phyloP scores from a whole-genome alignment of 2,888 invertebrate genomes.

The Flexamia atlantica region DNA sequence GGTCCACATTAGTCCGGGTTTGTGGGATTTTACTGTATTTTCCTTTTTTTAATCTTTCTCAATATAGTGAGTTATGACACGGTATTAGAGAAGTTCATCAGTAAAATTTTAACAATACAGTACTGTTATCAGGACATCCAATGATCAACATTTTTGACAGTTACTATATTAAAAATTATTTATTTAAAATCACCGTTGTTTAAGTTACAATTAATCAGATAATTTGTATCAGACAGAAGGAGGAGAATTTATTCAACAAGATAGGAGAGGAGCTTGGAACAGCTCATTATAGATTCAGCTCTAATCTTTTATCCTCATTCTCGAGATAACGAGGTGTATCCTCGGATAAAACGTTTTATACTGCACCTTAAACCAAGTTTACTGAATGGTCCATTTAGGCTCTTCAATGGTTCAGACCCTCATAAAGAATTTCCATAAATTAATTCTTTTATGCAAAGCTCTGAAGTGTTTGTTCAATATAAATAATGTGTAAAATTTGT shows the following conservation, averaged over 20 bases:
- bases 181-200: too few species aligned
- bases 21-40: too few species aligned
- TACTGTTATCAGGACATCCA: too few species aligned
- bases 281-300: slow-evolving; percentile 24
- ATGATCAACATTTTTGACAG: too few species aligned
- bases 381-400: background rate
- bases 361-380: slow-evolving; percentile 12
- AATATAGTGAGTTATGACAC: too few species aligned
- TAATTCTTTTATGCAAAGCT: background rate
- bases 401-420: background rate
- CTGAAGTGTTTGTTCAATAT: too few species aligned
- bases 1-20: too few species aligned
- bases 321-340: slow-evolving; percentile 16
- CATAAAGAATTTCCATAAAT: slow-evolving; percentile 4
- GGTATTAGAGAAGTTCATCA: too few species aligned
- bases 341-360: slow-evolving; percentile 6
- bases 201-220: background rate
- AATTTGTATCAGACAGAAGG: background rate
- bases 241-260: background rate
- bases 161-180: too few species aligned
- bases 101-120: too few species aligned
- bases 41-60: too few species aligned
- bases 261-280: background rate
- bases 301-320: slow-evolving; percentile 20
- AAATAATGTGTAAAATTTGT: too few species aligned